phyloP scores from a whole-genome alignment of 2,797 vertebrate genomes.

The Manis pentadactyla region DNA sequence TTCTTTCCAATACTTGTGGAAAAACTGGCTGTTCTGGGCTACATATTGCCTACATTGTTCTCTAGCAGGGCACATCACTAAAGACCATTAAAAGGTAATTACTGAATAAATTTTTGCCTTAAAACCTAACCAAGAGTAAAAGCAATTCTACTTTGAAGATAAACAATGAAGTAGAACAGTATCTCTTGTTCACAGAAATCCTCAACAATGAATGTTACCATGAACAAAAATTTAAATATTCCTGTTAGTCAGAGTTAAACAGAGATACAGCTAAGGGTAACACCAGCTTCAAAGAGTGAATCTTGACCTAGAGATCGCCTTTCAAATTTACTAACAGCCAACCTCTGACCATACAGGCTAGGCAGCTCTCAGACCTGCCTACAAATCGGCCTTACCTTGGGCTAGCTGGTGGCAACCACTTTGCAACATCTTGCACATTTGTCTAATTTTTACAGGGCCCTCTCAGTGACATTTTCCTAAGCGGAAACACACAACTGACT shows the following conservation, averaged over 20 bases:
- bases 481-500: background rate
- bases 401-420: background rate
- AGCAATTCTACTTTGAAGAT: background rate
- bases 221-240: slow-evolving; percentile 41
- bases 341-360: background rate
- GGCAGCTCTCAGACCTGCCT: background rate
- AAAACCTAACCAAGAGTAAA: background rate
- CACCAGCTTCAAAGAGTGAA: background rate
- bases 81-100: background rate
- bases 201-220: background rate
- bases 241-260: background rate
- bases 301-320: background rate
- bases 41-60: background rate
- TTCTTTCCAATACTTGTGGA: background rate
- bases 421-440: background rate
- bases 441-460: background rate
- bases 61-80: background rate
- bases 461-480: background rate
- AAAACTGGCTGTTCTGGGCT: background rate
- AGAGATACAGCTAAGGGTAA: background rate
- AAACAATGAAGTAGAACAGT: background rate
- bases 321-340: background rate
- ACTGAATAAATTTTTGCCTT: background rate
- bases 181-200: background rate
- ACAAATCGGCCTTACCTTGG: too few relatives aligned